Conservation (phyloP, 2,888 invertebrate species). For the Drosophila neotestacea region DNA sequence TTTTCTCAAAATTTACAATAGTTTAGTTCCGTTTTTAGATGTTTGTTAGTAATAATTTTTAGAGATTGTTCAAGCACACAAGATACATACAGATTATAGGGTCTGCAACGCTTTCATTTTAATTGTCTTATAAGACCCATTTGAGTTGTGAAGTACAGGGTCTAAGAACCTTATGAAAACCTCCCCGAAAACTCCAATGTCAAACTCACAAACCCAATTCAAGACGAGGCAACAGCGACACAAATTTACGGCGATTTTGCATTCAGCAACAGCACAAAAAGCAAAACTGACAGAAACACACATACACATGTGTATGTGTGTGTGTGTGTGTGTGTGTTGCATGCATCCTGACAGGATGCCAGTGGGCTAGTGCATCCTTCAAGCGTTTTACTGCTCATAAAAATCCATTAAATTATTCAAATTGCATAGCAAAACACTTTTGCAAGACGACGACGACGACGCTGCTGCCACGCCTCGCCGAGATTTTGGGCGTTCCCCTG, state of each 20-base stretch:
- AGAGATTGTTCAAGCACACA: too few relatives aligned
- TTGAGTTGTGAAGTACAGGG: too few relatives aligned
- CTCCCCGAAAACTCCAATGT: not conserved
- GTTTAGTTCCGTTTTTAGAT: too few relatives aligned
- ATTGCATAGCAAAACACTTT: constrained; percentile 73
- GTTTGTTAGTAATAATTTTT: too few relatives aligned
- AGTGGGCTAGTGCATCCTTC: constrained; percentile 63
- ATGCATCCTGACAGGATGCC: constrained; percentile 21
- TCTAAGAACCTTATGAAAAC: too few relatives aligned
- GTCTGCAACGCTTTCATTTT: too few relatives aligned
- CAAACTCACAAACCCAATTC: constrained; percentile 20
- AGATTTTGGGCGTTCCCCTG: constrained; percentile 46
- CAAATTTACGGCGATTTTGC: constrained; percentile 65
- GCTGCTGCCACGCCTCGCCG: constrained; percentile 44
- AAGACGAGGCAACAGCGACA: constrained; percentile 34
- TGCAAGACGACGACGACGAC: constrained; percentile 32
- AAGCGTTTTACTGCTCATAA: constrained; percentile 81
- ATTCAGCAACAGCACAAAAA: constrained; percentile 46
- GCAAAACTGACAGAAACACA: constrained; percentile 14
- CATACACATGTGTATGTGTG: constrained; percentile 5
- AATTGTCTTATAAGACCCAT: too few relatives aligned
- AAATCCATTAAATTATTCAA: constrained; percentile 83
- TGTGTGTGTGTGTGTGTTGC: constrained; percentile 9
- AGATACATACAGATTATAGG: too few relatives aligned
- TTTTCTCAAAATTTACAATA: too few relatives aligned